Percentiles rank a stretch among this genome's conserved stretches.
phyloP scores from a whole-genome alignment of 2,797 vertebrate species.

The Anolis apletophallus region DNA sequence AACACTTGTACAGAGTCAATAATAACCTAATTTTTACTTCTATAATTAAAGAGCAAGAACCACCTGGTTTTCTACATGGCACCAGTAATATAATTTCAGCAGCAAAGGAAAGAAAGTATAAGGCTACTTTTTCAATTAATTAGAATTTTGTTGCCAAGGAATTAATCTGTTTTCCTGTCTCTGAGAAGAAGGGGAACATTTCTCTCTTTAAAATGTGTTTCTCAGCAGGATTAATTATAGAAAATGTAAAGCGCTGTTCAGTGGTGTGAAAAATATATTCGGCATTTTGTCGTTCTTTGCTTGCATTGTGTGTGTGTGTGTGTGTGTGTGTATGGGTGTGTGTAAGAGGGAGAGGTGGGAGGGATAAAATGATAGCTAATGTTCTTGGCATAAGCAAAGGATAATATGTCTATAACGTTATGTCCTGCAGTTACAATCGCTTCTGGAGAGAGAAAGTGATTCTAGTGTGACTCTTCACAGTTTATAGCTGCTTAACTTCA shows the following conservation, averaged over 20 bases:
- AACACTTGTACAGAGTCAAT: constrained; percentile 45
- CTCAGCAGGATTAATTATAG: constrained; percentile 73
- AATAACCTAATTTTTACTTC: constrained; percentile 62
- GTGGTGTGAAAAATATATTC: constrained; percentile 61
- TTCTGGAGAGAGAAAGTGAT: neutral
- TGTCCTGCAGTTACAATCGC: neutral
- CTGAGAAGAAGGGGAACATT: constrained; percentile 27
- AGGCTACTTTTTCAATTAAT: constrained; percentile 72
- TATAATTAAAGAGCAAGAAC: constrained; percentile 57
- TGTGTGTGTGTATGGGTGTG: constrained; percentile 3
- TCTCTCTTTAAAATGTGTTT: constrained; percentile 67
- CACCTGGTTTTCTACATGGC: constrained; percentile 60
- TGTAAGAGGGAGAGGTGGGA: neutral
- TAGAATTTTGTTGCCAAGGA: constrained; percentile 77
- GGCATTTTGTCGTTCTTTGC: constrained; percentile 50
- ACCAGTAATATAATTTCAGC: constrained; percentile 51
- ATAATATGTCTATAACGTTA: neutral
- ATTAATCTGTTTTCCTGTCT: constrained; percentile 72
- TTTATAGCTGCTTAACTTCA: neutral
- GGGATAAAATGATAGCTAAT: neutral
- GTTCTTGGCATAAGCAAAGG: constrained; percentile 17
- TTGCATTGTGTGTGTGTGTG: constrained; percentile 9
- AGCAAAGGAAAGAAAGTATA: constrained; percentile 63
- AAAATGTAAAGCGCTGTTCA: constrained; percentile 66
- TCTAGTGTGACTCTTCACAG: constrained; percentile 12